Evolutionary conservation across 1,140 invertebrate genomes (phyloP).

Genomic region (Phymastichus coffea): DNA sequence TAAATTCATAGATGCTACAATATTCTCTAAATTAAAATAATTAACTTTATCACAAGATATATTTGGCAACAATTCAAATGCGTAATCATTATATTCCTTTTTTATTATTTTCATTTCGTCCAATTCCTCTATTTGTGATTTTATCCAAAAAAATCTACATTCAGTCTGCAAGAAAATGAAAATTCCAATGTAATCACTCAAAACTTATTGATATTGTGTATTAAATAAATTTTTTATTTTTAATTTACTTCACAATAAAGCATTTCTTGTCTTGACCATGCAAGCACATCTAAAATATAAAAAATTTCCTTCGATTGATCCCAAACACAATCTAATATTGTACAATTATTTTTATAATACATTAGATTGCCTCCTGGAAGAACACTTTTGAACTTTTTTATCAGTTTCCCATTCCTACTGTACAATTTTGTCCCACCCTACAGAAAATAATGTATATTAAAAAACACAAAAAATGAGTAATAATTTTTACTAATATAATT

Average conservation of each 20-base stretch:
- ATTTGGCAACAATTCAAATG: conserved; percentile 56
- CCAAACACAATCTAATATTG: conserved; percentile 83
- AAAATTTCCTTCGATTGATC: conserved; percentile 63
- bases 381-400: conserved; percentile 63
- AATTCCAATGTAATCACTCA: no score
- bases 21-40: conserved; percentile 43
- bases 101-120: conserved; percentile 48
- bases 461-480: no score
- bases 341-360: conserved; percentile 47
- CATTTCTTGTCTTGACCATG: conserved; percentile 77
- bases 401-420: conserved; percentile 65
- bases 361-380: conserved; percentile 74
- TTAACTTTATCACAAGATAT: conserved; percentile 49
- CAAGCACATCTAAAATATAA: conserved; percentile 80
- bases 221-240: no score
- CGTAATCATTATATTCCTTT: conserved; percentile 56
- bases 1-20: conserved; percentile 35
- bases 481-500: background rate
- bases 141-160: conserved; percentile 76
- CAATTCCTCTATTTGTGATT: conserved; percentile 66
- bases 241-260: conserved; percentile 75
- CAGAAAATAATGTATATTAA: conserved; percentile 37
- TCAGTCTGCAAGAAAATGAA: conserved; percentile 63
- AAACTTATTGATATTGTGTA: no score
- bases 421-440: conserved; percentile 76